Evolutionary conservation across 2,888 invertebrate species (phyloP), one percentile per base, ranked within the genome.

Genomic region (Hypena proboscidalis): DNA sequence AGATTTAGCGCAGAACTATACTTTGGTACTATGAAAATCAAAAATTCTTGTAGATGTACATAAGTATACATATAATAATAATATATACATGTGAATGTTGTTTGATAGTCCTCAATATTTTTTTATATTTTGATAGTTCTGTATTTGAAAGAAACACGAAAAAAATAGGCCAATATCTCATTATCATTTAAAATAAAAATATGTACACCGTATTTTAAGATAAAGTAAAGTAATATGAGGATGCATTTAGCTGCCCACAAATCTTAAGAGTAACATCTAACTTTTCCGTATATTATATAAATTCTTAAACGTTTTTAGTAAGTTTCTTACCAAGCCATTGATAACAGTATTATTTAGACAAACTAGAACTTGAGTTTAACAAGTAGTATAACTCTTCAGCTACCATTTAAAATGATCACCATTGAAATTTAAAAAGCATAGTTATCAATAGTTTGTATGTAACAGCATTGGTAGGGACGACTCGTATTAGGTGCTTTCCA

Each of bases 81-180:
- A 76, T 78, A 85, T 86, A 88, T 90, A 90, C 87, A 88, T 85
- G 85, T 87, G 84, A 83, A 90, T 87, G 90, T 90, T 87, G 89
- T 89, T 89, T 90, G 88, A 90, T 90, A 90, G 89, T 90, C 88
- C 85, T 89, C 88, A 79, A 90, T 91, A 91, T 90, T 91, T 91
- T 90, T 91, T 91, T 91, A 91, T 91, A 91, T 91, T 91, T 91
- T 91, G 91, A 90, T 91, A 91, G 91, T 90, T 91, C 91, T 91
- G 90, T 91, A 91, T 91, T 88, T 83, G 79, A 84, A 70, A 67
- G 60, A 71, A 83, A 81, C 84, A 82, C 76, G 82, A 82, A 81
- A 80, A 60, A 82, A 82, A 87, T 89, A 90, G 83, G 89, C 88
- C 90, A 88, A 88, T 85, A 81, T 86, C 83, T 89, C 83, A 83